Evolutionary conservation across 1,140 invertebrate species (phyloP).

Genomic region (Palaemon carinicauda): DNA sequence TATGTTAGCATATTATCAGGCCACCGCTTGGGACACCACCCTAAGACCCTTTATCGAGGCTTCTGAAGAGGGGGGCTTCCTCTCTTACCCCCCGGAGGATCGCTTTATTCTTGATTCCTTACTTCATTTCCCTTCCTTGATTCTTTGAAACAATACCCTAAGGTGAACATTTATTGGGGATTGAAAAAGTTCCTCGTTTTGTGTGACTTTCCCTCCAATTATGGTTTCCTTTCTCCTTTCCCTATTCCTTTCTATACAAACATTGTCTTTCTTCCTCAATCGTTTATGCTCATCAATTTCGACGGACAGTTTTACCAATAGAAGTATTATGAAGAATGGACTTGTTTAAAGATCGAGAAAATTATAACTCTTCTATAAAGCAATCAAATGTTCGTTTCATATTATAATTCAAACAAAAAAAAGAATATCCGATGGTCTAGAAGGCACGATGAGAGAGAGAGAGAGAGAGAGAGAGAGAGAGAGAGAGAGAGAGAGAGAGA

Average conservation of each 20-base stretch:
- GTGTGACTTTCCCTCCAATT: too few relatives aligned
- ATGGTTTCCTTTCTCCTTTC: too few relatives aligned
- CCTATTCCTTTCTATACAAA: too few relatives aligned
- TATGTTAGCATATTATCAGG: conserved; percentile 55
- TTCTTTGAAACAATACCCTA: too few relatives aligned
- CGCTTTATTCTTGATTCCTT: too few relatives aligned
- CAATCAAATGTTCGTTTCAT: neutral
- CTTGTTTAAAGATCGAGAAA: neutral
- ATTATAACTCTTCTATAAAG: neutral
- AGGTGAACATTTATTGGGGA: too few relatives aligned
- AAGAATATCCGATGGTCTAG: neutral
- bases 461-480: neutral
- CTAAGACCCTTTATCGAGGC: neutral
- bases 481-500: neutral
- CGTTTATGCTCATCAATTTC: neutral
- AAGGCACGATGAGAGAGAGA: neutral
- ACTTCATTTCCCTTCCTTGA: too few relatives aligned
- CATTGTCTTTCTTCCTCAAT: neutral
- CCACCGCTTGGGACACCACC: conserved; percentile 21
- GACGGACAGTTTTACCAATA: too few relatives aligned
- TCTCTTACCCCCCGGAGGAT: too few relatives aligned
- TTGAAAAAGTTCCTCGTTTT: too few relatives aligned
- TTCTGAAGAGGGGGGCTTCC: neutral
- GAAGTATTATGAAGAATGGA: too few relatives aligned
- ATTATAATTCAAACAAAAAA: too few relatives aligned